Conservation (phyloP, 2,113 vertebrate genomes). For the Acinonyx jubatus region DNA sequence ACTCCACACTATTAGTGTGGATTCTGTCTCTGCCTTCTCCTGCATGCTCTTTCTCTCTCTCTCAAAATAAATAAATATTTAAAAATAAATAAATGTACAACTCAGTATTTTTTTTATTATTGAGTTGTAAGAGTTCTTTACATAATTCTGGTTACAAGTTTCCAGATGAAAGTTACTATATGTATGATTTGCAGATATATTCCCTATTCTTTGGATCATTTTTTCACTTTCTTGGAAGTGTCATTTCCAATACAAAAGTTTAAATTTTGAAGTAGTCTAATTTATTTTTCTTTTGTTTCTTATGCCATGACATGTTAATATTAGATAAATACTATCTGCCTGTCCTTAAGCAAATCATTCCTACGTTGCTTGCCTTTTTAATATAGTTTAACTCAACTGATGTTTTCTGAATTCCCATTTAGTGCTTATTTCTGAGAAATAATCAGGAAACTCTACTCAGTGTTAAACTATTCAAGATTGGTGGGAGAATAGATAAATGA, state of each 20-base stretch:
- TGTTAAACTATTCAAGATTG: constrained; percentile 3
- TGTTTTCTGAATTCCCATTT: neutral
- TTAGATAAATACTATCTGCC: neutral
- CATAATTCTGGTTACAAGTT: neutral
- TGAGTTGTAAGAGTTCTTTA: neutral
- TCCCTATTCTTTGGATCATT: neutral
- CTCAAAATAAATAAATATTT: too few relatives aligned
- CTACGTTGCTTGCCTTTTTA: neutral
- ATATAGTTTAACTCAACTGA: neutral
- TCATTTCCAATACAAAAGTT: constrained; percentile 13
- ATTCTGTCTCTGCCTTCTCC: too few relatives aligned
- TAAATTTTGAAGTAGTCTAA: constrained; percentile 1
- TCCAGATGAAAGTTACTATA: neutral
- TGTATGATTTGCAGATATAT: neutral
- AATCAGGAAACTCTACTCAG: neutral
- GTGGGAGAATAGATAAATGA: neutral
- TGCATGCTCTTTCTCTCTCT: too few relatives aligned
- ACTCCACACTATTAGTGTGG: too few relatives aligned
- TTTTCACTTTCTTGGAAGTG: neutral
- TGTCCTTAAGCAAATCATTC: neutral
- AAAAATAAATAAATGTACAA: neutral
- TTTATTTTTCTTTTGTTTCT: constrained; percentile 24
- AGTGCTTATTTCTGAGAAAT: constrained; percentile 10
- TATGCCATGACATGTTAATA: neutral
- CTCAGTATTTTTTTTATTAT: neutral